Base-by-base conservation (phyloP, 2,888 invertebrate genomes). In the Sinohyriopsis cumingii region DNA sequence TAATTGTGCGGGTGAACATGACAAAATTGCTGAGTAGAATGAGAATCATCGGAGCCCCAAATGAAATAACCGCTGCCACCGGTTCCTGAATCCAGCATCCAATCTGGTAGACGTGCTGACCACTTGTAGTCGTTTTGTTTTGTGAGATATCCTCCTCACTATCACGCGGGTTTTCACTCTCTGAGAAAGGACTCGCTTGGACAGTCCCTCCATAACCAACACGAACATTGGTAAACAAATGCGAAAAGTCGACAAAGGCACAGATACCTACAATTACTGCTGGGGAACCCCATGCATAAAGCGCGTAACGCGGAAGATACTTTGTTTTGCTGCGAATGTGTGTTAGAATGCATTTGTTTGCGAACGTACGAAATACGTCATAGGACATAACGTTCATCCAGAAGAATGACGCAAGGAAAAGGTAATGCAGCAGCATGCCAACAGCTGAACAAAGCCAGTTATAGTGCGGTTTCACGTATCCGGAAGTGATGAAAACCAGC, bases 321-420 rank as follows among this genome's bases (percentile, higher is more conserved):
- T 82, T 86, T 22, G 71, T 72, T 65, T 80, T 85, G 61, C 80
- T 74, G 20, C 85, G 78, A 1, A 83, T 72, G 20, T 80, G 67
- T 0, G 78, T 80, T 7, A 83, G 72, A 61, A 82, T 80, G 63
- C 91, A 89, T 59, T 90, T 91, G 64, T 90, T 91, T 5, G 88
- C 88, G 75, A 91, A 91, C 5, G 90, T 90, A 28, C 83, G 72
- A 79, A 82, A 90, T 6, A 90, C 82, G 72, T 90, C 90, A 87
- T 93, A 93, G 25, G 93, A 92, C 91, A 94, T 93, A 22, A 93
- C 92, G 68, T 93, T 91, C 88, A 94, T 91, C 94, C 94, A 94
- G 80, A 93, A 93, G 73, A 93, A 92, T 20, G 93, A 92, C 63
- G 93, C 92, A 67, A 94, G 90, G 69, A 93, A 92, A 56, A 93